These are phyloP conservation scores for Urocynchramus pylzowi DNA, from an alignment of 2,113 vertebrate species.

Conservation along the genomic window DNA sequence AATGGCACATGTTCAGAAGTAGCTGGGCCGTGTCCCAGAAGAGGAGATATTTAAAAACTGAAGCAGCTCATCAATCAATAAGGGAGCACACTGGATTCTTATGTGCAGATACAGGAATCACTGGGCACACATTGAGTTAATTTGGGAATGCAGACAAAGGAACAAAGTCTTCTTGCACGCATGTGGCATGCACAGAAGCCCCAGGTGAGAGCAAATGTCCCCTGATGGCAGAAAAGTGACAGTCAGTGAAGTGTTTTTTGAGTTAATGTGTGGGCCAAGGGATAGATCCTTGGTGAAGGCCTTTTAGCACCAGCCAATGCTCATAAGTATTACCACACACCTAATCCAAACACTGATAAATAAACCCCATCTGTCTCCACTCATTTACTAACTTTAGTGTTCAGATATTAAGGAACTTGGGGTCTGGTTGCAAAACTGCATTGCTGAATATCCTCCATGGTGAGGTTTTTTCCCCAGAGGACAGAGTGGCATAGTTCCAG, in stretches of 20 bases:
- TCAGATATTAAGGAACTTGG: neutral
- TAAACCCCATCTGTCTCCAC: neutral
- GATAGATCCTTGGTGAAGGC: neutral
- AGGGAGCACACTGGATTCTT: neutral
- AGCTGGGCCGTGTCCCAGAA: neutral
- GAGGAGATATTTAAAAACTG: neutral
- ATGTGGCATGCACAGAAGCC: neutral
- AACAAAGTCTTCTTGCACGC: neutral
- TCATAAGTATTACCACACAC: neutral
- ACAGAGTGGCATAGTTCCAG: neutral
- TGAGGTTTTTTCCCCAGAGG: neutral
- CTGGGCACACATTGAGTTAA: fast-evolving
- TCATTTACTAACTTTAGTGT: neutral
- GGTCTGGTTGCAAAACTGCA: neutral
- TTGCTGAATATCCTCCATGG: neutral
- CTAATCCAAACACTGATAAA: neutral
- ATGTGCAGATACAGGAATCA: neutral
- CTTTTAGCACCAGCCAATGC: neutral
- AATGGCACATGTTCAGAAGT: neutral
- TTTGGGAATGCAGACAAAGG: neutral
- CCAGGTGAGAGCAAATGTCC: neutral
- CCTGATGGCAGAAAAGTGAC: neutral
- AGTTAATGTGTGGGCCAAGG: neutral
- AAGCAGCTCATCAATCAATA: neutral
- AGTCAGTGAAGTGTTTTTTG: neutral